Evolutionary conservation across 2,113 vertebrate species (phyloP), one percentile per base, ranked within the genome.

Genomic region (Perccottus glenii): DNA sequence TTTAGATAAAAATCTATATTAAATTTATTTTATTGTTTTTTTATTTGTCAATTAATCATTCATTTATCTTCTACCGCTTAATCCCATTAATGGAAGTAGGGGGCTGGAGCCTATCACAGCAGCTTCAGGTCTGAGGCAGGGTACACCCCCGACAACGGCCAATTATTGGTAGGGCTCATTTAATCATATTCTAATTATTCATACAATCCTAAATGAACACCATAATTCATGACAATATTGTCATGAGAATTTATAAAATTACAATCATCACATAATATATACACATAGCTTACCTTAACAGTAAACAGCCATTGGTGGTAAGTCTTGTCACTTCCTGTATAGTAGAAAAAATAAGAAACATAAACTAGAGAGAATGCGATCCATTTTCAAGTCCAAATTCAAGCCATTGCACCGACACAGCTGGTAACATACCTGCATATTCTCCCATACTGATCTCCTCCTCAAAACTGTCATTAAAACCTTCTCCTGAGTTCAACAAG

Each of bases 261-360:
- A 43, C 14, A 10, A 10, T 8, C 12, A 1, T 61, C 4, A 64
- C 9, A 2, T 0, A 19, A 8, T 35, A 7, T 33, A 1, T 3
- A 33, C 12, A 10, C 6, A 12, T 16, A 19, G 36, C 5, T 95
- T 89, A 99, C 98, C 96, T 98, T 95, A 42, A 99, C 96, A 8
- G 96, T 98, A 64, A 95, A 94, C 51, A 99, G 94, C 98, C 98
- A 99, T 85, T 98, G 98, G 77, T 96, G 95, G 87, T 99, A 99
- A 16, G 94, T 91, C 69, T 94, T 99, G 91, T 98, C 96, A 2
- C 96, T 99, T 32, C 95, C 98, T 99, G 82, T 47, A 62, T 74
- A 85, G 15, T 27, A 5, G 75, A 83, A 44, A 47, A 32, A 10
- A 55, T 11, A 9, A 53, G 3, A 11, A 11, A 11, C 9, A 57